Evolutionary conservation across 30 jellyfish, hydroid and myxozoan species (phyloP).

Genomic region (Chironex yamaguchii): DNA sequence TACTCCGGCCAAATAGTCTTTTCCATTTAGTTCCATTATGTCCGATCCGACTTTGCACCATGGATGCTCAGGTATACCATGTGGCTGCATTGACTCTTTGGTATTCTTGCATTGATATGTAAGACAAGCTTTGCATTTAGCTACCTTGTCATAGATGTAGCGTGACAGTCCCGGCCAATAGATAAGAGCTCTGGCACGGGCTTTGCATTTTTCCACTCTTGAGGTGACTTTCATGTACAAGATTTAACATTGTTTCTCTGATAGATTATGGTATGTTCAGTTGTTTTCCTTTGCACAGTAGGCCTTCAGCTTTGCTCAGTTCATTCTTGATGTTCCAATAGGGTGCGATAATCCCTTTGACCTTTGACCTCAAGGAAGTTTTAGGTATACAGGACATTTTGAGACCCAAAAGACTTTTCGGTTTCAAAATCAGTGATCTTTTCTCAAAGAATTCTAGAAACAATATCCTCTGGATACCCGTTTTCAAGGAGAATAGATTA

Average conservation of each 20-base stretch:
- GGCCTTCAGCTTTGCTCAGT: slow-evolving; percentile 36
- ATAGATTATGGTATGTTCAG: slow-evolving; percentile 18
- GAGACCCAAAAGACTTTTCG: no score
- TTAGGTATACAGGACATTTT: no score
- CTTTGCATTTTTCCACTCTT: slow-evolving; percentile 12
- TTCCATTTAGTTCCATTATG: slow-evolving; percentile 16
- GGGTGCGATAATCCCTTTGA: no score
- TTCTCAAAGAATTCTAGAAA: no score
- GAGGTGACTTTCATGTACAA: slow-evolving; percentile 18
- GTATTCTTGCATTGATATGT: neutral
- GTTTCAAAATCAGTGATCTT: no score
- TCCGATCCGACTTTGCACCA: slow-evolving; percentile 50
- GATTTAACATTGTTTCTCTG: slow-evolving; percentile 8
- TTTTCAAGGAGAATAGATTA: no score
- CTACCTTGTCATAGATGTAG: neutral
- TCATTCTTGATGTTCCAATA: no score
- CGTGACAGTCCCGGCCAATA: slow-evolving; percentile 30
- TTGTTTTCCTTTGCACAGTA: slow-evolving; percentile 24
- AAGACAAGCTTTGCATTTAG: neutral
- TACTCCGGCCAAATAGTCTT: slow-evolving; percentile 2
- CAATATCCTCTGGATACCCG: no score
- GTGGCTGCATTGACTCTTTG: slow-evolving; percentile 12
- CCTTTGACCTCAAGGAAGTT: no score
- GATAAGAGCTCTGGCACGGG: slow-evolving; percentile 18
- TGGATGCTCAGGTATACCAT: slow-evolving; percentile 1